Evolutionary conservation across 1,140 invertebrate genomes (phyloP).

Genomic region (Oppia nitens): DNA sequence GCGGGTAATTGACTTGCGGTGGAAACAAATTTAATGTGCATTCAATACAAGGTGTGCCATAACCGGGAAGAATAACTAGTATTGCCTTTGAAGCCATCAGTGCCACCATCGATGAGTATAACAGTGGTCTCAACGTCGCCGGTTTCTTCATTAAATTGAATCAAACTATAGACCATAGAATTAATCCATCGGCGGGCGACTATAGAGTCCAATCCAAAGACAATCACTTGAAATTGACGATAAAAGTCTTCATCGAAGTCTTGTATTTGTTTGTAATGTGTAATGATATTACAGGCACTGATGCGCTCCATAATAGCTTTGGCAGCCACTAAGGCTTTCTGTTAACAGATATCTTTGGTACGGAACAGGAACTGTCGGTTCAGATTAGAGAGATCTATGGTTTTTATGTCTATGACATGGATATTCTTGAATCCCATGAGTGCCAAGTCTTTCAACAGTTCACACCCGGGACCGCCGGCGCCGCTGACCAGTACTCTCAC

Average conservation of each 20-base stretch:
- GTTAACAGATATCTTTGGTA: conserved; percentile 82
- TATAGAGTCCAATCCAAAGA: conserved; percentile 94
- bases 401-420: conserved; percentile 95
- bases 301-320: conserved; percentile 78
- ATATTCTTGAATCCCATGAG: conserved; percentile 83
- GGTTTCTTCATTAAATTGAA: conserved; percentile 28
- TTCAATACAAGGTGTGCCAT: conserved; percentile 78
- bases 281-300: conserved; percentile 64
- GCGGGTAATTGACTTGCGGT: conserved; percentile 88
- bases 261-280: conserved; percentile 87
- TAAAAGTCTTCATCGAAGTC: conserved; percentile 86
- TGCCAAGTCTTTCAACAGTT: conserved; percentile 88
- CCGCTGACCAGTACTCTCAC: conserved; percentile 71
- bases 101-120: conserved; percentile 89
- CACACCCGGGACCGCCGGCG: conserved; percentile 97
- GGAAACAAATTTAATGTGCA: conserved; percentile 95
- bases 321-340: conserved; percentile 65
- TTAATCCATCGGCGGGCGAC: conserved; percentile 92
- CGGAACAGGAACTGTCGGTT: conserved; percentile 94
- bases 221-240: conserved; percentile 75
- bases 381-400: conserved; percentile 95
- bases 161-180: conserved; percentile 56
- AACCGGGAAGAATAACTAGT: conserved; percentile 80
- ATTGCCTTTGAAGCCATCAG: conserved; percentile 97
- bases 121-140: conserved; percentile 74